Evolutionary conservation across 2,888 invertebrate genomes (phyloP).

Genomic region (Allolobophora icterica): DNA sequence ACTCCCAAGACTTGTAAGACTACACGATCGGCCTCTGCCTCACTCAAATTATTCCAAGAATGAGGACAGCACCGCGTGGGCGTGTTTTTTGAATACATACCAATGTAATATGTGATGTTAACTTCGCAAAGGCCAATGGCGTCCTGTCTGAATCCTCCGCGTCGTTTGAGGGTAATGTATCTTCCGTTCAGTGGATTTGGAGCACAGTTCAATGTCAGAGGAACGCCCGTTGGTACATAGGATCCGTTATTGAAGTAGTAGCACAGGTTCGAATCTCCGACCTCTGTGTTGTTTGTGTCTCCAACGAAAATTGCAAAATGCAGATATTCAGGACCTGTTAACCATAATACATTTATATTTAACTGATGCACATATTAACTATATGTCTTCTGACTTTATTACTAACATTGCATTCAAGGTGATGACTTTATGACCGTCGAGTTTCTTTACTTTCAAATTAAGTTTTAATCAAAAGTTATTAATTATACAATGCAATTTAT

Average conservation of each 20-base stretch:
- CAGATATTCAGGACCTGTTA: neutral
- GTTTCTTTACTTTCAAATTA: neutral
- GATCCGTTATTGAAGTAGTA: slow-evolving; percentile 24
- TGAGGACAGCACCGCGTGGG: too few relatives aligned
- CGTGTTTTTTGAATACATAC: neutral
- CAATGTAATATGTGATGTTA: neutral
- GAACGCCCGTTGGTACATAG: neutral
- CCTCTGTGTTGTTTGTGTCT: neutral
- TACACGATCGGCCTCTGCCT: too few relatives aligned
- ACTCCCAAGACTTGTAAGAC: too few relatives aligned
- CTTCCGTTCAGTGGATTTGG: slow-evolving; percentile 25
- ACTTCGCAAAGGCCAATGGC: slow-evolving; percentile 20
- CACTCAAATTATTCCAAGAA: too few relatives aligned
- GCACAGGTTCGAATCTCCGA: neutral
- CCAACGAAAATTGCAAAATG: slow-evolving; percentile 1
- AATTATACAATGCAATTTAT: neutral
- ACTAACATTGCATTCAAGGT: too few relatives aligned
- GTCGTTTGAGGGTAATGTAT: neutral
- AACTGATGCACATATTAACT: neutral
- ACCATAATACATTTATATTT: neutral
- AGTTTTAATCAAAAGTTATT: neutral
- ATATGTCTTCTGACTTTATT: too few relatives aligned
- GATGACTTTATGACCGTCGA: too few relatives aligned
- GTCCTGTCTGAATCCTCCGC: neutral
- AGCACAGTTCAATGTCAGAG: neutral